phyloP scores from a whole-genome alignment of 1,140 invertebrate species.

The Anastrepha obliqua region DNA sequence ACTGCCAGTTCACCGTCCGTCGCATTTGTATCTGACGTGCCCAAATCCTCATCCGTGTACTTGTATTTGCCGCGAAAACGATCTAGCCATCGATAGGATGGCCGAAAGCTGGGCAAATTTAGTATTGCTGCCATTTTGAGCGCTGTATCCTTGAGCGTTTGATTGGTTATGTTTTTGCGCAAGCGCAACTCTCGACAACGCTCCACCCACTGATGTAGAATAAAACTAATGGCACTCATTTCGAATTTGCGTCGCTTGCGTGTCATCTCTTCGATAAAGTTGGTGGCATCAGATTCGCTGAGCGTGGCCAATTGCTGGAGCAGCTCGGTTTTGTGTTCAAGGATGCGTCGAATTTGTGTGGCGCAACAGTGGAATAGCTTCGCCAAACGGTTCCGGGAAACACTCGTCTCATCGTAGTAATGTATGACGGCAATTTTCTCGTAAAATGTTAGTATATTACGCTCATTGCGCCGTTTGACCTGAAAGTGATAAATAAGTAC shows the following conservation, averaged over 20 bases:
- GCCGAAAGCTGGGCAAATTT: conserved; percentile 67
- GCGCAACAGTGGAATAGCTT: conserved; percentile 72
- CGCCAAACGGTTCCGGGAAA: conserved; percentile 69
- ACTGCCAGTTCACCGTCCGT: conserved; percentile 62
- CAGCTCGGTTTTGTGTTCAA: conserved; percentile 69
- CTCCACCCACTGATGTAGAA: conserved; percentile 70
- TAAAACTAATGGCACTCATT: conserved; percentile 71
- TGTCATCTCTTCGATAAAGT: conserved; percentile 71
- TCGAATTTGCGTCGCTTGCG: conserved; percentile 71
- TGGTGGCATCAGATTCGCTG: conserved; percentile 69
- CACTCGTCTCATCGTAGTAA: conserved; percentile 71
- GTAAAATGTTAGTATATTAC: conserved; percentile 71
- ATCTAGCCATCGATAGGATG: conserved; percentile 71
- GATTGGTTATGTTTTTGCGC: conserved; percentile 63
- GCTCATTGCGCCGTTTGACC: conserved; percentile 67
- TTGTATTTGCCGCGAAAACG: conserved; percentile 71
- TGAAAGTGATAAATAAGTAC: background rate
- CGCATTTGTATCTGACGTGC: conserved; percentile 59
- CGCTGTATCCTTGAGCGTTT: conserved; percentile 69
- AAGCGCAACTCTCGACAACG: conserved; percentile 64
- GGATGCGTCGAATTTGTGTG: conserved; percentile 71
- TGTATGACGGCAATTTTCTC: conserved; percentile 72
- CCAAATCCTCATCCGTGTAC: conserved; percentile 68
- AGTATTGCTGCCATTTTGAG: conserved; percentile 67
- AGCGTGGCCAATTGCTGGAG: conserved; percentile 68